A percentile compares a stretch with the other conserved stretches of the same genome.
Conservation (phyloP, 2,888 invertebrate genomes). For the Parnassius smintheus region DNA sequence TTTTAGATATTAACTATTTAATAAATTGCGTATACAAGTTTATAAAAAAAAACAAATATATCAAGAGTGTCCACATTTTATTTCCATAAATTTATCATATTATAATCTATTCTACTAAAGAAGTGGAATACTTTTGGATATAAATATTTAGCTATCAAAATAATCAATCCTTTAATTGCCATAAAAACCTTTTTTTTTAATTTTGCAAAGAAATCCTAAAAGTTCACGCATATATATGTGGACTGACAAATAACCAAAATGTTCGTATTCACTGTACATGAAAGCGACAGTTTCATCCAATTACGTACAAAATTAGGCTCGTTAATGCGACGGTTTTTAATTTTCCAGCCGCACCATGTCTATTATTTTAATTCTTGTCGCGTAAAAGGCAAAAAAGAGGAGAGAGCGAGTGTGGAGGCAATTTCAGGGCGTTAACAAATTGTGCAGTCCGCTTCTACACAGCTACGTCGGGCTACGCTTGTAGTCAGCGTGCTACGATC, state of each 20-base stretch:
- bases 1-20: not conserved
- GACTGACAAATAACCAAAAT: conserved; percentile 12
- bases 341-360: conserved; percentile 31
- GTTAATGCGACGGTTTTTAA: conserved; percentile 35
- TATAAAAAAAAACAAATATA: not conserved
- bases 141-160: no score
- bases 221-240: not conserved
- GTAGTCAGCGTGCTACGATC: conserved; percentile 58
- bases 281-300: conserved; percentile 33
- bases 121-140: no score
- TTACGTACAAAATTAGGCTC: conserved; percentile 36
- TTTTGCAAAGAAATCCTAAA: conserved; percentile 25
- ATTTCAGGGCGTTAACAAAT: conserved; percentile 73
- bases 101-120: not conserved
- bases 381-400: conserved; percentile 35
- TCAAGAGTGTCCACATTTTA: not conserved
- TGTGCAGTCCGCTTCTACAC: conserved; percentile 56
- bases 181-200: not conserved
- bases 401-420: conserved; percentile 48
- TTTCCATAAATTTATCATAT: no score
- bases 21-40: not conserved
- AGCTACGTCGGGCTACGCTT: conserved; percentile 46
- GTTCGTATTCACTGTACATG: conserved; percentile 25
- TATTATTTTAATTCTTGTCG: conserved; percentile 40
- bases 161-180: no score